Evolutionary conservation across 2,888 invertebrate genomes (phyloP).

Genomic region (Helicoverpa assulta): DNA sequence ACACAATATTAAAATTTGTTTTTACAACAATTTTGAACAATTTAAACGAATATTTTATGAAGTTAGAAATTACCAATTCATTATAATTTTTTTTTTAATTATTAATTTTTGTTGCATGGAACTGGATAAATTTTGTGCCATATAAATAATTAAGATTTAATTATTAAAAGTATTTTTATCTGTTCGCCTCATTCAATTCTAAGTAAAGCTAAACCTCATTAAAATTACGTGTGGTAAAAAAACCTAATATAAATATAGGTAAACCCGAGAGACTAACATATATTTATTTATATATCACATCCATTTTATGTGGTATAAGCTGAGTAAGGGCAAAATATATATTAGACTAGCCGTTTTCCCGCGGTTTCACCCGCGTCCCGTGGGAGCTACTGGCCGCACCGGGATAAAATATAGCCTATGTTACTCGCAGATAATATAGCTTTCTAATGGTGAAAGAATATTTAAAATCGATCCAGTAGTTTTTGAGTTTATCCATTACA

Average conservation of each 20-base stretch:
- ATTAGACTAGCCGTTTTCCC: no score
- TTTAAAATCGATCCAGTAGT: no score
- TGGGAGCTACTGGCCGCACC: no score
- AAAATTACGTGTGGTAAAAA: conserved; percentile 33
- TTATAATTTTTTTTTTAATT: no score
- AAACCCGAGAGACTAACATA: conserved; percentile 38
- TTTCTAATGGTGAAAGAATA: no score
- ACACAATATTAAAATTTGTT: neutral
- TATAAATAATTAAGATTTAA: neutral
- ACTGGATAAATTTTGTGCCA: neutral
- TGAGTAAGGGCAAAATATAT: neutral
- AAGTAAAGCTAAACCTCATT: conserved; percentile 34
- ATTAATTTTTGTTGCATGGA: neutral
- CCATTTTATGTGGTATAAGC: conserved; percentile 17
- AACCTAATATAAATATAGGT: conserved; percentile 16
- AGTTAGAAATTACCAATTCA: neutral
- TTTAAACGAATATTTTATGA: neutral
- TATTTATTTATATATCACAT: conserved; percentile 34
- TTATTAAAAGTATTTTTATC: neutral
- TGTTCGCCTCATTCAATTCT: conserved; percentile 2
- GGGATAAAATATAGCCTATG: no score
- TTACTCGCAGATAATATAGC: no score
- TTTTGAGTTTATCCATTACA: no score
- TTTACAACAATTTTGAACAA: neutral
- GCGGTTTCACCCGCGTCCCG: no score